Conservation (phyloP, 2,113 vertebrate genomes). For the Cyprinodon tularosa region DNA sequence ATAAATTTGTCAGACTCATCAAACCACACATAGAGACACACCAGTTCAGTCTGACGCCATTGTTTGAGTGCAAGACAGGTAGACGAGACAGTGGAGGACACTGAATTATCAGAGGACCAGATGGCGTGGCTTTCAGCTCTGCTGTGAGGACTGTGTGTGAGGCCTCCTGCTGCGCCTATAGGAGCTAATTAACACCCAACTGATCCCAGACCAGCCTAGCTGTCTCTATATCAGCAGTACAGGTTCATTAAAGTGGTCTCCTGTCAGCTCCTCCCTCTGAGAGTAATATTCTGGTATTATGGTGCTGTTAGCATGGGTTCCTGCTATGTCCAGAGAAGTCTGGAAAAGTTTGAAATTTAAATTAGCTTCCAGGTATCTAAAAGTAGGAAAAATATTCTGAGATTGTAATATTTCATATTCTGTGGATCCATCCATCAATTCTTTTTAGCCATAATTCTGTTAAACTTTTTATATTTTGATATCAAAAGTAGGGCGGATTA, state of each 20-base stretch:
- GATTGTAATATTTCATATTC: neutral
- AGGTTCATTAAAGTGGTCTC: slow-evolving; percentile 55
- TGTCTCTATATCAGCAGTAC: slow-evolving; percentile 16
- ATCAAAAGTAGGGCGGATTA: too few relatives aligned
- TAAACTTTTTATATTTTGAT: too few relatives aligned
- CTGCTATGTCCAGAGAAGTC: neutral
- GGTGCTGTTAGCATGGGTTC: neutral
- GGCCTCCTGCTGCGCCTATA: slow-evolving; percentile 33
- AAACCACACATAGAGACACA: slow-evolving; percentile 7
- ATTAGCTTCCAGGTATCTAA: neutral
- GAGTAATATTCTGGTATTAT: slow-evolving; percentile 6
- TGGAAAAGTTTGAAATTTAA: too few relatives aligned
- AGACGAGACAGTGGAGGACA: slow-evolving; percentile 3
- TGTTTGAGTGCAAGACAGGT: slow-evolving; percentile 28
- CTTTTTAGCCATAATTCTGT: neutral
- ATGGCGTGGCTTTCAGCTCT: slow-evolving; percentile 44
- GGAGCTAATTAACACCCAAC: slow-evolving; percentile 59
- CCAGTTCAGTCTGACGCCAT: slow-evolving; percentile 8
- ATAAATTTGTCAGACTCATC: neutral
- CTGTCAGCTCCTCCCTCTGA: slow-evolving; percentile 39
- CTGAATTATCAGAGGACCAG: slow-evolving; percentile 38
- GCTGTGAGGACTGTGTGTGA: slow-evolving; percentile 32
- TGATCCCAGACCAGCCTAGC: slow-evolving; percentile 62
- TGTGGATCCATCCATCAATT: neutral
- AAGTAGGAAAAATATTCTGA: neutral